A percentile compares a stretch with the other conserved stretches of the same genome.
Evolutionary conservation across 2,888 invertebrate species (phyloP).

Genomic region (Zhengitettix transpicula): DNA sequence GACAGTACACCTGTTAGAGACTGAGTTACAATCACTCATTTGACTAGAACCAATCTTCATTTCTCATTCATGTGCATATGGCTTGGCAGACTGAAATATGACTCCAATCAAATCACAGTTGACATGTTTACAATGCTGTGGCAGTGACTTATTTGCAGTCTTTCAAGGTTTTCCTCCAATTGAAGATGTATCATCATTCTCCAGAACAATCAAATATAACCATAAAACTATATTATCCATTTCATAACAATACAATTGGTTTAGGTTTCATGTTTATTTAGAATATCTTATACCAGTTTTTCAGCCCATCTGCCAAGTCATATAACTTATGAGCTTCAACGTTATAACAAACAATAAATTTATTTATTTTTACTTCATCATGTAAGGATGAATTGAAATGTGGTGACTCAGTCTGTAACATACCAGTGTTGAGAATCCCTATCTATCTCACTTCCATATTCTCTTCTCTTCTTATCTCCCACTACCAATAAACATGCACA

Average conservation of each 20-base stretch:
- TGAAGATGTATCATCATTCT: conserved; percentile 1
- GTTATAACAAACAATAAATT: conserved; percentile 6
- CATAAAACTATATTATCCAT: background rate
- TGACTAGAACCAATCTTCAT: conserved; percentile 16
- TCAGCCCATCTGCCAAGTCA: conserved; percentile 11
- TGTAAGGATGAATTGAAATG: conserved; percentile 10
- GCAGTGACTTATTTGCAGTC: conserved; percentile 9
- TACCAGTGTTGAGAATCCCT: conserved; percentile 12
- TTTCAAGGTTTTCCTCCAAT: conserved; percentile 4
- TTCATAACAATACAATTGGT: conserved; percentile 2
- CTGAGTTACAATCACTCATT: conserved; percentile 16
- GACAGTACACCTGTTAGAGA: conserved; percentile 16
- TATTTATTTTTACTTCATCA: conserved; percentile 1
- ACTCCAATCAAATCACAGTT: conserved; percentile 7
- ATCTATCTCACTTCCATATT: conserved; percentile 10
- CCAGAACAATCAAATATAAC: background rate
- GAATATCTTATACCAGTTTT: conserved; percentile 6
- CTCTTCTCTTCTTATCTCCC: background rate
- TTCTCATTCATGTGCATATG: conserved; percentile 7
- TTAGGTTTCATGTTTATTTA: conserved; percentile 3
- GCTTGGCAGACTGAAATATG: conserved; percentile 9
- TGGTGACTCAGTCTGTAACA: conserved; percentile 14
- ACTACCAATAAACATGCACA: background rate
- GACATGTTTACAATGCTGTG: conserved; percentile 5
- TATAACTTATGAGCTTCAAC: conserved; percentile 5